Conservation (phyloP, 2,797 vertebrate genomes). For the Muraenolepis orangiensis region DNA sequence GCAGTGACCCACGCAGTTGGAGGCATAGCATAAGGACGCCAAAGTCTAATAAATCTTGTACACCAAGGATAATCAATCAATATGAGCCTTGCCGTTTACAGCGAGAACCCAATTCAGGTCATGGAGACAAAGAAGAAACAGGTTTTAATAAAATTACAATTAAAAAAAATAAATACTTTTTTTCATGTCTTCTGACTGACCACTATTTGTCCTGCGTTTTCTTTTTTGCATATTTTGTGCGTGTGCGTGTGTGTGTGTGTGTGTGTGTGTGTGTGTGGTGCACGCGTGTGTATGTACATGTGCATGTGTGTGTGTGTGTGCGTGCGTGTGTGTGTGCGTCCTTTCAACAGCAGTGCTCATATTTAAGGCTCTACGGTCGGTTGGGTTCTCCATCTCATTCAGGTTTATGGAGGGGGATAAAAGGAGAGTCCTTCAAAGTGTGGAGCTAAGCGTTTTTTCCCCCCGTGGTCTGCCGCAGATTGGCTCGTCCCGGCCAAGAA, state of each 20-base stretch:
- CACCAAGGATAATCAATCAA: conserved; percentile 69
- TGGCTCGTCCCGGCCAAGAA: conserved; percentile 62
- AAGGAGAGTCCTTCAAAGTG: conserved; percentile 54
- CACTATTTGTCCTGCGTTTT: not conserved
- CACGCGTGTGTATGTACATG: not conserved
- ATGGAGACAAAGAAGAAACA: not conserved
- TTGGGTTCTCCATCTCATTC: conserved; percentile 43
- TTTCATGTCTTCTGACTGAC: not conserved
- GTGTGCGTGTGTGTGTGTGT: no score
- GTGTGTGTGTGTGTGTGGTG: no score
- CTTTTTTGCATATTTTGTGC: no score
- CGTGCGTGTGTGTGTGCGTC: not conserved
- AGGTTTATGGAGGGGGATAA: conserved; percentile 45
- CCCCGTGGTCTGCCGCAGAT: conserved; percentile 58
- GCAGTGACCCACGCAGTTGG: conserved; percentile 47
- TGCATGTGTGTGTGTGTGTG: not conserved
- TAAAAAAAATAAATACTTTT: no score
- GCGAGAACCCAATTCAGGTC: not conserved
- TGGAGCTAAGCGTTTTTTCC: conserved; percentile 61
- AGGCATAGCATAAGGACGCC: conserved; percentile 59
- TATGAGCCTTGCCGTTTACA: conserved; percentile 40
- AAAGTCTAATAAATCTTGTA: conserved; percentile 71
- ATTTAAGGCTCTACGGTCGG: conserved; percentile 16
- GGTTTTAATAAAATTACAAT: no score
- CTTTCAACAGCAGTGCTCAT: conserved; percentile 20